Base-by-base conservation (phyloP, 2,113 vertebrate species). In the Spea multiplicata region DNA sequence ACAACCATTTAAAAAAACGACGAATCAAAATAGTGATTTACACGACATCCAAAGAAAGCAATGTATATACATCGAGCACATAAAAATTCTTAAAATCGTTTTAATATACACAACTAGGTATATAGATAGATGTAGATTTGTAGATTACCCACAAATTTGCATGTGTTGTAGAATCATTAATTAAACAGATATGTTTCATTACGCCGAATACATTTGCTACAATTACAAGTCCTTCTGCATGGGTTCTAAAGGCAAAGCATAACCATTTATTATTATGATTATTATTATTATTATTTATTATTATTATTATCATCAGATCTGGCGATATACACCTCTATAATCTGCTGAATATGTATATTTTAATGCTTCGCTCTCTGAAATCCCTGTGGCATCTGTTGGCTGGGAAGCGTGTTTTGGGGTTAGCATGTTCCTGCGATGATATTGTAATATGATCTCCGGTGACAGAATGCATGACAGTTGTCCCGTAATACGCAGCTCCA, bases 401-500 rank as follows among this genome's bases (percentile, higher is more conserved):
- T 88, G 84, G 91, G 86, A 87, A 86, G 84, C 87, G 83, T 85
- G 85, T 87, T 91, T 92, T 89, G 85, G 85, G 85, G 84, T 84
- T 83, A 86, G 88, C 83, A 88, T 89, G 88, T 90, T 91, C 91
- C 88, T 92, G 91, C 90, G 90, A 93, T 92, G 92, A 93, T 93
- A 91, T 86, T 91, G 93, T 92, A 92, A 92, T 92, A 92, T 92
- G 92, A 91, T 93, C 90, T 90, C 89, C 87, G 90, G 92, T 93
- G 91, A 90, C 91, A 94, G 92, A 91, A 91, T 91, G 90, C 90
- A 91, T 93, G 92, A 90, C 91, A 92, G 89, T 93, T 91, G 92
- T 67, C 89, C 91, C 89, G 88, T 92, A 90, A 90, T 90, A 91
- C 87, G 83, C 88, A 87, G 90, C 92, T 30, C 30, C 88, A 93